Base-by-base conservation (phyloP, 2,888 invertebrate species). In the Psylliodes chrysocephalus region DNA sequence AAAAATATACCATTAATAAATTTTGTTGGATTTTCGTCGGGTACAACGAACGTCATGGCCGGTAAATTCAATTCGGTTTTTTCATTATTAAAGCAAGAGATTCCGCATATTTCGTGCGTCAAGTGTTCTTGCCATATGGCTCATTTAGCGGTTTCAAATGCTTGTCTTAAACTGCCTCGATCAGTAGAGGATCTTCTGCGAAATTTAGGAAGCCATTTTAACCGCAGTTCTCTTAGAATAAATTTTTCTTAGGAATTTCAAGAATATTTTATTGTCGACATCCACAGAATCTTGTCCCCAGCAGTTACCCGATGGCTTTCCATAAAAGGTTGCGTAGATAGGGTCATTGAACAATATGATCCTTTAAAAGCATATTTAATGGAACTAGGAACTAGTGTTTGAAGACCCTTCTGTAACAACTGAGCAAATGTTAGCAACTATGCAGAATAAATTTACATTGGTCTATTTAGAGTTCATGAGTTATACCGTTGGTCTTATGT, bases 311-410 rank as follows among this genome's bases (percentile, higher is more conserved):
- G 77, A 40, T 80, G 78, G 78, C 70, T 79, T 3, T 79, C 77
- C 19, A n/a, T 71, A 30, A 75, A 80, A 71, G 67, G 63, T 10
- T 78, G 76, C 68, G 76, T 79, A 3, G 75, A 78, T 60, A 65
- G 79, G 40, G 71, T 64, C n/a, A n/a, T 79, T 10, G 77, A 78
- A 61, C 78, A 79, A 61, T 79, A 74, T 71, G 60, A 63, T 38
- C 46, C 56, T 8, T 33, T 56, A 15, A 55, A 10, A 2, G 53
- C 53, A 10, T 55, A 62, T 40, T 33, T 62, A 18, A 38, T 22
- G 18, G 25, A 49, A 10, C n/a, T n/a, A n/a, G n/a, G n/a, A n/a
- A n/a, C 14, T 12, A 19, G 54, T 25, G 42, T 56, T 8, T 33
- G 40, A 54, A 8, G 63, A 57, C 18, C 57, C 53, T 12, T 60